Evolutionary conservation across 1,140 invertebrate genomes (phyloP).

Genomic region (Coenobita brevimanus): DNA sequence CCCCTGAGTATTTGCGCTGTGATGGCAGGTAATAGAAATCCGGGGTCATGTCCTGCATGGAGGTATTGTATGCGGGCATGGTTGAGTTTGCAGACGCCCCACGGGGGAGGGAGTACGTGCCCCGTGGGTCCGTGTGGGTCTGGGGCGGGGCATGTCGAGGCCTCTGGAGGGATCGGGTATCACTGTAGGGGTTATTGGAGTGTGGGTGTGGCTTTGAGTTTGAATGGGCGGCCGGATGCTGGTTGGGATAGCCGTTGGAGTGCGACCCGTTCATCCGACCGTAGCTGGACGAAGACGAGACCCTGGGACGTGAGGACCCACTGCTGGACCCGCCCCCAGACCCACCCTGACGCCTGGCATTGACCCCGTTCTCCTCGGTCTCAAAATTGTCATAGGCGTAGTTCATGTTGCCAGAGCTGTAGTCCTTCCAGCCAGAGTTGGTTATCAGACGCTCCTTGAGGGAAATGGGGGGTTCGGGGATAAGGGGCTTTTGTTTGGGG

Average conservation of each 20-base stretch:
- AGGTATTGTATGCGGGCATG: slow-evolving; percentile 69
- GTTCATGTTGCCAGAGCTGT: slow-evolving; percentile 83
- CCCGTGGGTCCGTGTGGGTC: slow-evolving; percentile 34
- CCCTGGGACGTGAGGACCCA: slow-evolving; percentile 71
- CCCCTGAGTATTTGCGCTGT: slow-evolving; percentile 92
- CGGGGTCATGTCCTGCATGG: slow-evolving; percentile 77
- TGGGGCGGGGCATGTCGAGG: slow-evolving; percentile 73
- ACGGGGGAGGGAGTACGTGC: slow-evolving; percentile 56
- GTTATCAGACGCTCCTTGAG: slow-evolving; percentile 85
- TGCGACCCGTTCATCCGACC: slow-evolving; percentile 85
- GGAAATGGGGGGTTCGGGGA: background rate
- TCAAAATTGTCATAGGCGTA: slow-evolving; percentile 90
- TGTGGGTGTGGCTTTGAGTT: slow-evolving; percentile 30
- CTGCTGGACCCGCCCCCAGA: slow-evolving; percentile 71
- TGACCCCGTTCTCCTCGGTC: slow-evolving; percentile 80
- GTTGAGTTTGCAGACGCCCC: slow-evolving; percentile 50
- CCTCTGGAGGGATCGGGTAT: slow-evolving; percentile 77
- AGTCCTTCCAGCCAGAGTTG: slow-evolving; percentile 90
- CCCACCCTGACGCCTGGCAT: slow-evolving; percentile 71
- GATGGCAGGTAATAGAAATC: slow-evolving; percentile 97
- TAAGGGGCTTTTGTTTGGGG: too few relatives aligned
- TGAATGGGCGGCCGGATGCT: slow-evolving; percentile 53
- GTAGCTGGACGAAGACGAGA: slow-evolving; percentile 73
- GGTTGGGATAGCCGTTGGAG: slow-evolving; percentile 40
- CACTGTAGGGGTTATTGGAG: slow-evolving; percentile 8